These are phyloP conservation scores for Damaliscus lunatus DNA, from an alignment of 2,113 vertebrate species.

Conservation along the genomic window DNA sequence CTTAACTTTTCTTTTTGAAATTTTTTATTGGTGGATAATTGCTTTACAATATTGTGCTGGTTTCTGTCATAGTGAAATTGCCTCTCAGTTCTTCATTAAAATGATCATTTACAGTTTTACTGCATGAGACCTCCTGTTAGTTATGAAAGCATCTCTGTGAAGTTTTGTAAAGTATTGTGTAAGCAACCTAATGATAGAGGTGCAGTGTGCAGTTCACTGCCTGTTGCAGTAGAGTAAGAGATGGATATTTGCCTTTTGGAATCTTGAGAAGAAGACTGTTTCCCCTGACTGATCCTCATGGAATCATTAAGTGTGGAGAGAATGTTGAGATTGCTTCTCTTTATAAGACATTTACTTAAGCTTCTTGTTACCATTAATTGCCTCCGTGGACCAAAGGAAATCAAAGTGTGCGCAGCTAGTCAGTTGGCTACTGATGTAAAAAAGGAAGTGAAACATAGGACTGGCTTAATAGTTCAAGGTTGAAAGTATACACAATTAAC, in stretches of 20 bases:
- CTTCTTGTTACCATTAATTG: conserved; percentile 43
- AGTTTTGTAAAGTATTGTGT: not conserved
- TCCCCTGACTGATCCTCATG: not conserved
- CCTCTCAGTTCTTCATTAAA: not conserved
- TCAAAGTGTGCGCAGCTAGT: conserved; percentile 2
- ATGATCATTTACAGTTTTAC: not conserved
- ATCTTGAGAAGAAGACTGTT: not conserved
- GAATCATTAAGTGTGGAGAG: conserved; percentile 22
- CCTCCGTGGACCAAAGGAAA: not conserved
- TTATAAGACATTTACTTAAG: conserved; percentile 10
- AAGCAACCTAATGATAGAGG: not conserved
- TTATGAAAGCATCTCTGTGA: not conserved
- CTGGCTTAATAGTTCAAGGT: conserved; percentile 17
- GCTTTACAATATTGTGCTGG: not conserved
- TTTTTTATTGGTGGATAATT: not conserved
- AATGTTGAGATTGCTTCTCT: not conserved
- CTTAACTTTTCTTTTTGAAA: not conserved
- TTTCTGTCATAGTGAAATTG: not conserved
- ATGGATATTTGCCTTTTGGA: conserved; percentile 20
- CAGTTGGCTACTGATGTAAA: conserved; percentile 31
- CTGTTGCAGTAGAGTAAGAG: not conserved
- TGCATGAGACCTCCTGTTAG: not conserved
- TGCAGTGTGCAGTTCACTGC: not conserved
- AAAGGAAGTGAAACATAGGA: conserved; percentile 29
- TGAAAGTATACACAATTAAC: conserved; percentile 30